Evolutionary conservation across 1,140 invertebrate species (phyloP).

Genomic region (Teleogryllus occipitalis): DNA sequence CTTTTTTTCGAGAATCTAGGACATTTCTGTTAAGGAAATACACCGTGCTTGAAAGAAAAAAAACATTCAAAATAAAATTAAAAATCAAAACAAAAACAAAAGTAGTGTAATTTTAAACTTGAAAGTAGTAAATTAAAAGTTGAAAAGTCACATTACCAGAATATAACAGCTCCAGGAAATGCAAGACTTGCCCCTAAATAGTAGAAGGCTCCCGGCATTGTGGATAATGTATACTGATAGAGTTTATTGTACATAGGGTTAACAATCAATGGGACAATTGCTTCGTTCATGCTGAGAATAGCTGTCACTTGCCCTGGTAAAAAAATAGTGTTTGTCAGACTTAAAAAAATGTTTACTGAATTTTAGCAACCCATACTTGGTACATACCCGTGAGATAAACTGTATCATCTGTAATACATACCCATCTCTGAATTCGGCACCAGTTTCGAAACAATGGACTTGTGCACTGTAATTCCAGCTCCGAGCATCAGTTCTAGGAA

Average conservation of each 20-base stretch:
- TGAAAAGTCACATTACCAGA: constrained; percentile 16
- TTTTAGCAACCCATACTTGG: neutral
- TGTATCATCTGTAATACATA: constrained; percentile 4
- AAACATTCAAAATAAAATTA: neutral
- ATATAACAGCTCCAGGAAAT: constrained; percentile 22
- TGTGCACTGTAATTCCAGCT: constrained; percentile 21
- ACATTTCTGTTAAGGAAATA: neutral
- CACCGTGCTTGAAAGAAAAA: neutral
- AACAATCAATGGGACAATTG: constrained; percentile 24
- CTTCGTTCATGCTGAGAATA: constrained; percentile 22
- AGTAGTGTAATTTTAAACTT: neutral
- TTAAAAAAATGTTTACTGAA: neutral
- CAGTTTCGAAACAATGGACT: constrained; percentile 26
- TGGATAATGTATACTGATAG: constrained; percentile 24
- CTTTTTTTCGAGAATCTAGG: neutral
- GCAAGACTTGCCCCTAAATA: constrained; percentile 21
- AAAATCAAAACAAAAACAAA: neutral
- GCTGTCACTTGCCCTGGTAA: neutral
- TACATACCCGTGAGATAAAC: no score
- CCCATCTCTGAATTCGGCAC: constrained; percentile 24
- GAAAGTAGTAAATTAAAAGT: neutral
- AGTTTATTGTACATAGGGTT: constrained; percentile 25
- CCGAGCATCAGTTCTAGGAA: constrained; percentile 26
- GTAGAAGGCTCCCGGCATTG: constrained; percentile 25
- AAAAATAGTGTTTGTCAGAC: neutral